Evolutionary conservation across 1,140 invertebrate genomes (phyloP).

Genomic region (Drosophila virilis): DNA sequence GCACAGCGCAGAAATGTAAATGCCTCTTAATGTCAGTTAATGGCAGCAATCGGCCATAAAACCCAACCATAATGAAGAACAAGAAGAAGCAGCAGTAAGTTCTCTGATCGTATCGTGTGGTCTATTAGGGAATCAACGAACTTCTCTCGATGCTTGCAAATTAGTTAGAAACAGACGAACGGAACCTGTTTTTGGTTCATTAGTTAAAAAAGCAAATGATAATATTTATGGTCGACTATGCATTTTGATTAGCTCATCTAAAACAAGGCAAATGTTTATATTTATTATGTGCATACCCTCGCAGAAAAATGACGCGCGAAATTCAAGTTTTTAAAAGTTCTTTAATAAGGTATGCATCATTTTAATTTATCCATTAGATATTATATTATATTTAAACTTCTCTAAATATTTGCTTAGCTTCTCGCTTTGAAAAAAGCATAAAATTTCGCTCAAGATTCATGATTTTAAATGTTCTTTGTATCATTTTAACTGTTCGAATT

Average conservation of each 20-base stretch:
- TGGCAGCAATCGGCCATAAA: slow-evolving; percentile 21
- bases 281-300: background rate
- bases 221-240: slow-evolving; percentile 23
- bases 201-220: slow-evolving; percentile 22
- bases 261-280: slow-evolving; percentile 7
- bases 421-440: too few species aligned
- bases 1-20: slow-evolving; percentile 20
- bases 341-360: too few species aligned
- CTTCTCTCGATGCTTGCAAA: slow-evolving; percentile 10
- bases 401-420: too few species aligned
- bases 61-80: background rate
- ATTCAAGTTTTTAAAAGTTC: too few species aligned
- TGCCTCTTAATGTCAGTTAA: slow-evolving; percentile 31
- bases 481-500: too few species aligned
- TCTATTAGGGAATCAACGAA: slow-evolving; percentile 7
- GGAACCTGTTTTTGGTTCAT: slow-evolving; percentile 39
- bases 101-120: background rate
- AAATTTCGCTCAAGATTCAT: too few species aligned
- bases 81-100: background rate
- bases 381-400: too few species aligned
- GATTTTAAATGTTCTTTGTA: too few species aligned
- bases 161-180: slow-evolving; percentile 6
- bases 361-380: too few species aligned
- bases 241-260: slow-evolving; percentile 23
- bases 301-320: too few species aligned